phyloP scores from a whole-genome alignment of 92 coral and sea anemone genomes.

The Palythoa heliodiscus region DNA sequence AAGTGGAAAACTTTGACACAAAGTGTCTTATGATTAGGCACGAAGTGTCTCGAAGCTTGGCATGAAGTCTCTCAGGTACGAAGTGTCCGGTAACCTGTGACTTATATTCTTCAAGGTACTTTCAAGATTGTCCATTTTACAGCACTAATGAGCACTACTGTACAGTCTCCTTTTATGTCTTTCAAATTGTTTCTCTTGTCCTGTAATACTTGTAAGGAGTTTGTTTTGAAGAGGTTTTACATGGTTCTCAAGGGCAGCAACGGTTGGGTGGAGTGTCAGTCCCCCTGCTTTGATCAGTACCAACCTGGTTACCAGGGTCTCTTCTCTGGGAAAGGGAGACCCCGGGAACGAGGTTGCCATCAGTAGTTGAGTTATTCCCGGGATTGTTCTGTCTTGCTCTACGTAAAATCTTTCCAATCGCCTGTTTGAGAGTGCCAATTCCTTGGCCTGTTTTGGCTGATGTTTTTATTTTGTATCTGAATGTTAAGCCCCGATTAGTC shows the following conservation, averaged over 20 bases:
- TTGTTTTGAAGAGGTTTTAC: neutral
- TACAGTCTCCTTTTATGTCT: no score
- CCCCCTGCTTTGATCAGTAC: neutral
- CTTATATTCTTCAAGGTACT: no score
- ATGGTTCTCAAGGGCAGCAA: neutral
- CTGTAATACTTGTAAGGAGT: no score
- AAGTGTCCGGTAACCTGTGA: no score
- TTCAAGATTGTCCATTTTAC: no score
- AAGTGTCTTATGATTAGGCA: no score
- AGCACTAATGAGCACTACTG: no score
- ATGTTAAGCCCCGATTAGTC: neutral
- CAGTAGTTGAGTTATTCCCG: neutral
- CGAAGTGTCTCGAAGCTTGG: no score
- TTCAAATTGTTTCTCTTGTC: no score
- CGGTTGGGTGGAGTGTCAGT: neutral
- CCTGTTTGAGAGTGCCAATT: slow-evolving; percentile 21
- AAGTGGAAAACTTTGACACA: no score
- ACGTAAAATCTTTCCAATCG: slow-evolving; percentile 41
- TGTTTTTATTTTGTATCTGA: slow-evolving; percentile 11
- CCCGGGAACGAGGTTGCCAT: neutral
- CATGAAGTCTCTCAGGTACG: no score
- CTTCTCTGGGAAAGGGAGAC: neutral
- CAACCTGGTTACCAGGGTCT: neutral
- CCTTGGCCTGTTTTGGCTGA: slow-evolving; percentile 45
- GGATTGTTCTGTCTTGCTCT: neutral